Evolutionary conservation across 53 echinoderm and acorn worm genomes (phyloP).

Genomic region (Hippasteria phrygiana): DNA sequence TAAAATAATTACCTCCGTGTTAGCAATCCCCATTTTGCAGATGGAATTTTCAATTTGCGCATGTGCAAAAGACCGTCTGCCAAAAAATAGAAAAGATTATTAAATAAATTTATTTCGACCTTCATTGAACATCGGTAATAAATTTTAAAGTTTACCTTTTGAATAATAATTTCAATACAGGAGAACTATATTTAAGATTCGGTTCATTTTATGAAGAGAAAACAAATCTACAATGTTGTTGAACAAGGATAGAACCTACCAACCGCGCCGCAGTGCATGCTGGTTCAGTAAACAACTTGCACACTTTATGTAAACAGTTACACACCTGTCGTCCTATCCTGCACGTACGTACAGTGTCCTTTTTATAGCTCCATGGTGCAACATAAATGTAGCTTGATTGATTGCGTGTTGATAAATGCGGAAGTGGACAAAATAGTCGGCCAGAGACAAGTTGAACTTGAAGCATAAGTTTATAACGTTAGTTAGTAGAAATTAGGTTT

Average conservation of each 20-base stretch:
- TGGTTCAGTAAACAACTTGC: conserved; percentile 46
- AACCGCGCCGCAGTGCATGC: conserved; percentile 56
- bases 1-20: too few species aligned
- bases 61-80: conserved; percentile 41
- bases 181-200: background rate
- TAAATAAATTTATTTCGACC: background rate
- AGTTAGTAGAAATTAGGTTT: too few species aligned
- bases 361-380: too few species aligned
- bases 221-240: background rate
- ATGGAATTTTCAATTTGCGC: conserved; percentile 62
- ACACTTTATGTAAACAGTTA: background rate
- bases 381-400: too few species aligned
- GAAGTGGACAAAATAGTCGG: background rate
- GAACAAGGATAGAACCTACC: conserved; percentile 29
- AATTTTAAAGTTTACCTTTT: background rate
- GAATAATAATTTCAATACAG: background rate
- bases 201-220: background rate
- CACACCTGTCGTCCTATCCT: background rate
- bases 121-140: background rate
- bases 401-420: background rate
- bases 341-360: too few species aligned
- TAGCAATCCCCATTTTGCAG: conserved; percentile 1
- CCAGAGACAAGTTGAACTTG: too few species aligned
- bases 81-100: conserved; percentile 2
- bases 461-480: too few species aligned